Base-by-base conservation (phyloP, 2,888 invertebrate species). In the Chorisops tibialis region DNA sequence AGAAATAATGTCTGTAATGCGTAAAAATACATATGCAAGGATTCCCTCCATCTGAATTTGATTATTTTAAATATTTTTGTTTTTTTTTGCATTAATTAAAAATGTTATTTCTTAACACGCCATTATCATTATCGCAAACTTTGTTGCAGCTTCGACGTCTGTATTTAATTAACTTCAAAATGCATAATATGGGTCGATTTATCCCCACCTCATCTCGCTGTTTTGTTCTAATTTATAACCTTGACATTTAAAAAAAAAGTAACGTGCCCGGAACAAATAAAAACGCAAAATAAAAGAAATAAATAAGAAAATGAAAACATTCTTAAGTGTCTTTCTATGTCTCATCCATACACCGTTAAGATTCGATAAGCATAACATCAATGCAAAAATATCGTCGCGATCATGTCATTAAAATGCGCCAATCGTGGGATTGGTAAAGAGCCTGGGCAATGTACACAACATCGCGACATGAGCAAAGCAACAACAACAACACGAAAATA, bases 311-410 rank as follows among this genome's bases (percentile, higher is more conserved):
- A 56, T 30, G 45, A 48, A 24, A 59, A 35, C 24, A 19, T 30
- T 49, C 59, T 59, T 48, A 59, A 59, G 59, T 59, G 59, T 48
- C 24, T 59, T 59, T 59, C 59, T 59, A 45, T 59, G 59, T 59
- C 30, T 48, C 35, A 45, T 37, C 16, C 24, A 3, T 19, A 12
- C 21, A 18, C 21, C 39, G 47, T 47, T 59, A 59, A 48, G 48
- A 59, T 59, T 59, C 59, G 59, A 59, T 59, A 59, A 59, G 49
- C 59, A 59, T 59, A 59, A 59, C 59, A 59, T 59, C 59, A 59
- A 59, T 48, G 59, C 59, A 48, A 59, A 59, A 59, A 59, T 59
- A 59, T 59, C 38, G 59, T 59, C 59, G 48, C 59, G 48, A 48
- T 59, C 48, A 21, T 47, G 49, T 18, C 48, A 59, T 59, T 59